Base-by-base conservation (phyloP, 2,797 vertebrate genomes). In the Leptatherina wallacei region DNA sequence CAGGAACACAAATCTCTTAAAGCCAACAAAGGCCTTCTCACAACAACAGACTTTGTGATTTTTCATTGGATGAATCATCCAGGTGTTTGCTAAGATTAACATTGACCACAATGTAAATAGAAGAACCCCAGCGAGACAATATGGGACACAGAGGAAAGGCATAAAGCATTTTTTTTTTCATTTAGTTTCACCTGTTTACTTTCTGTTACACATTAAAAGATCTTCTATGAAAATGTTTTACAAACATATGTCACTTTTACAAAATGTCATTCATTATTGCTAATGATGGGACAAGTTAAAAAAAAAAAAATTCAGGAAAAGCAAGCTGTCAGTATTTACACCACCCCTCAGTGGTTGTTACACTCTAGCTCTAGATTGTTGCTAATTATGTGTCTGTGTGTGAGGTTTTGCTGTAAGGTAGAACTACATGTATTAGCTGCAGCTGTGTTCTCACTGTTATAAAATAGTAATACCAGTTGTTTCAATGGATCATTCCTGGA, bases 1-100 rank as follows among this genome's bases (percentile, higher is more conserved):
- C 72, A 77, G 36, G 42, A 0, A 38, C 29, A 59, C 35, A 83
- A 54, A 47, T 75, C 61, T 61, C 61, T 47, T 32, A 22, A 63
- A 62, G 56, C 59, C 47, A 81, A 69, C 24, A 33, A 52, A 73
- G 12, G 27, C 47, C 16, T 13, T 51, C 67, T 59, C 10, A 58
- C 44, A 1, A 58, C 29, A 36, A 44, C 35, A 27, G 10, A 27
- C 4, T 32, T 20, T 61, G 24, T 49, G 27, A 64, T 38, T 62
- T n/a, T n/a, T 38, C 44, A 38, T 13, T 18, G 3, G 1, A 16
- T 8, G 24, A 61, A 58, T 62, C 51, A 27, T 44, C 29, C 20
- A 71, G 51, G 65, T 49, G 35, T 69, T 61, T 47, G 8, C 24
- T 38, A 73, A 66, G 61, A 47, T 40, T 27, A 73, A 12, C 3